These are phyloP conservation scores for Hipparchia sbordonii DNA, from an alignment of 2,888 invertebrate genomes.

Conservation along the genomic window DNA sequence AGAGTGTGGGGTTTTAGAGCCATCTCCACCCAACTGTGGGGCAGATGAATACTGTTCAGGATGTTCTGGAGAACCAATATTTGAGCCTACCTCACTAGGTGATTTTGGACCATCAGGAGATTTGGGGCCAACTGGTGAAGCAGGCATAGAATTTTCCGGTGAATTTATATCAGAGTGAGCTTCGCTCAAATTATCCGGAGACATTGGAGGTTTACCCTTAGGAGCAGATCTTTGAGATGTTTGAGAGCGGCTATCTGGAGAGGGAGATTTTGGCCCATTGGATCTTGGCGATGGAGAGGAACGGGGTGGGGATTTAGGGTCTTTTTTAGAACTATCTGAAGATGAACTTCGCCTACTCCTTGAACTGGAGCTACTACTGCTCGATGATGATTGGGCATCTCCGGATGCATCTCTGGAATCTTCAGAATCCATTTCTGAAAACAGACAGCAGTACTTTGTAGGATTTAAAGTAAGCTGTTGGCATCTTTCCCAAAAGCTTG, in stretches of 20 bases:
- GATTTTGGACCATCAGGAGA: constrained; percentile 77
- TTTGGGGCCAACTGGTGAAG: constrained; percentile 65
- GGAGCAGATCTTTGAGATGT: constrained; percentile 49
- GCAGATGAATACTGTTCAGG: constrained; percentile 58
- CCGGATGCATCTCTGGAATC: constrained; percentile 81
- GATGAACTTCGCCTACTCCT: constrained; percentile 73
- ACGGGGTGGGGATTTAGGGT: constrained; percentile 61
- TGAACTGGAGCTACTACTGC: constrained; percentile 77
- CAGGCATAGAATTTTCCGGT: constrained; percentile 71
- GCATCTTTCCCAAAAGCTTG: constrained; percentile 24
- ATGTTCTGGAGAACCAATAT: constrained; percentile 54
- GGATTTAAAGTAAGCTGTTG: neutral
- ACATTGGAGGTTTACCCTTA: constrained; percentile 51
- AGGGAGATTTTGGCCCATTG: constrained; percentile 58
- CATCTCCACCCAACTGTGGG: constrained; percentile 59
- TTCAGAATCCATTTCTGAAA: constrained; percentile 84
- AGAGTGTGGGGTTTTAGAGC: constrained; percentile 71
- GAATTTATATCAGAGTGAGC: constrained; percentile 77
- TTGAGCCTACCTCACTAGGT: constrained; percentile 51
- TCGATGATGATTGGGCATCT: constrained; percentile 71
- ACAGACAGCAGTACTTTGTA: constrained; percentile 37
- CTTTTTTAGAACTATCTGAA: constrained; percentile 69
- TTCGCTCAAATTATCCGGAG: constrained; percentile 71
- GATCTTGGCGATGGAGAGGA: constrained; percentile 51
- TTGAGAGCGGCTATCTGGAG: constrained; percentile 47